Conservation (phyloP, 2,888 invertebrate species). For the Furcula furcula region DNA sequence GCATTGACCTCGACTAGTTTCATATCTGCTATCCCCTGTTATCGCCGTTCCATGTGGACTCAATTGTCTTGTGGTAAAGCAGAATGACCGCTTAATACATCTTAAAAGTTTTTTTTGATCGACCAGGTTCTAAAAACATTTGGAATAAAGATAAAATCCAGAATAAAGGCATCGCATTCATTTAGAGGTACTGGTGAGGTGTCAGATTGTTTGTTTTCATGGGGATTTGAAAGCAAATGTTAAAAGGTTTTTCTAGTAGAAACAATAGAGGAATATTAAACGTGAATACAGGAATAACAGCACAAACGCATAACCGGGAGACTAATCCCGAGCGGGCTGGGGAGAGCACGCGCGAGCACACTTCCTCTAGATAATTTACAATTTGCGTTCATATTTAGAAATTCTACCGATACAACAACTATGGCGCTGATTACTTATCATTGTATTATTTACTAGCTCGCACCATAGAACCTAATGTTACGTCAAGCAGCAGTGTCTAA, state of each 20-base stretch:
- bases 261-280: slow-evolving; percentile 56
- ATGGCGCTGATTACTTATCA: slow-evolving; percentile 16
- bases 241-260: slow-evolving; percentile 46
- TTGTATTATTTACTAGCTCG: too few species aligned
- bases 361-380: slow-evolving; percentile 60
- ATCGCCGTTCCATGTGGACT: slow-evolving; percentile 56
- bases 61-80: slow-evolving; percentile 64
- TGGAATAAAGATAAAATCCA: slow-evolving; percentile 9
- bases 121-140: slow-evolving; percentile 4
- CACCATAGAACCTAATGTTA: too few species aligned
- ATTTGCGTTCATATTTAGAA: slow-evolving; percentile 58
- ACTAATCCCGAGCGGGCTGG: slow-evolving; percentile 61
- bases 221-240: slow-evolving; percentile 37
- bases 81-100: slow-evolving; percentile 29
- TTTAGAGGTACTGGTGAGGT: slow-evolving; percentile 25
- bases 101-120: slow-evolving; percentile 29
- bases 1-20: slow-evolving; percentile 67
- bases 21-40: slow-evolving; percentile 59
- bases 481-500: too few species aligned
- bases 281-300: slow-evolving; percentile 51
- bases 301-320: slow-evolving; percentile 60
- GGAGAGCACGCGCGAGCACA: slow-evolving; percentile 61
- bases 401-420: slow-evolving; percentile 30
- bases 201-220: slow-evolving; percentile 27
- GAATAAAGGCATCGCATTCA: slow-evolving; percentile 14